phyloP scores from a whole-genome alignment of 2,888 invertebrate genomes.

The Malachius bipustulatus region DNA sequence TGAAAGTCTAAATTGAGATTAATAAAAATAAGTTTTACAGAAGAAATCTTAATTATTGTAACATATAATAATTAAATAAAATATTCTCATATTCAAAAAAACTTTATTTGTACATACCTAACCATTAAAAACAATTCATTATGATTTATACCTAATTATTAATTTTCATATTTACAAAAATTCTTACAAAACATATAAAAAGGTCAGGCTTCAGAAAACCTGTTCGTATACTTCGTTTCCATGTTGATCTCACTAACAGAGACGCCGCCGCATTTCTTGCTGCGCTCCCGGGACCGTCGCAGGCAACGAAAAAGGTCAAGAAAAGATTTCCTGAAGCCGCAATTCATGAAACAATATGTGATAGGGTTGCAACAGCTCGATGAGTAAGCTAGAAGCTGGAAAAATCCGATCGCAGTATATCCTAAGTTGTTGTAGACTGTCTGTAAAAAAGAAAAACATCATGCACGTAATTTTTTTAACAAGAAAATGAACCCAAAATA shows the following conservation, averaged over 20 bases:
- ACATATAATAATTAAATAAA: too few relatives aligned
- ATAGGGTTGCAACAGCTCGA: constrained; percentile 56
- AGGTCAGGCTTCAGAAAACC: constrained; percentile 20
- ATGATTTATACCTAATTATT: too few relatives aligned
- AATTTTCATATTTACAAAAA: too few relatives aligned
- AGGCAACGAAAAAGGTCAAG: constrained; percentile 45
- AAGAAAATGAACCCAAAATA: too few relatives aligned
- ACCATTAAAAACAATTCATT: too few relatives aligned
- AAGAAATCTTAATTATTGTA: too few relatives aligned
- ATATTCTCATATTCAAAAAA: too few relatives aligned
- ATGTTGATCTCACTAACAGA: constrained; percentile 30
- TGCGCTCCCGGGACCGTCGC: constrained; percentile 20
- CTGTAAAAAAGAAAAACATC: too few relatives aligned
- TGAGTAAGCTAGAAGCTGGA: constrained; percentile 47
- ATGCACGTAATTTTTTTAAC: too few relatives aligned
- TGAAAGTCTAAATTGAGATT: too few relatives aligned
- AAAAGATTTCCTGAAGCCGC: constrained; percentile 51
- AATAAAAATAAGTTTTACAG: too few relatives aligned
- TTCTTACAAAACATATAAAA: constrained; percentile 1
- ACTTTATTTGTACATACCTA: too few relatives aligned
- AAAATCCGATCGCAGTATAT: constrained; percentile 40
- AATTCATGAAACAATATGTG: constrained; percentile 59
- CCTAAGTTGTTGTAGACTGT: constrained; percentile 41
- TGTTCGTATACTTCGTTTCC: constrained; percentile 28
- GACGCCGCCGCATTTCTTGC: constrained; percentile 22